Evolutionary conservation across 35 echinoderm and acorn worm genomes (phyloP).

Genomic region (Hemicentrotus pulcherrimus): DNA sequence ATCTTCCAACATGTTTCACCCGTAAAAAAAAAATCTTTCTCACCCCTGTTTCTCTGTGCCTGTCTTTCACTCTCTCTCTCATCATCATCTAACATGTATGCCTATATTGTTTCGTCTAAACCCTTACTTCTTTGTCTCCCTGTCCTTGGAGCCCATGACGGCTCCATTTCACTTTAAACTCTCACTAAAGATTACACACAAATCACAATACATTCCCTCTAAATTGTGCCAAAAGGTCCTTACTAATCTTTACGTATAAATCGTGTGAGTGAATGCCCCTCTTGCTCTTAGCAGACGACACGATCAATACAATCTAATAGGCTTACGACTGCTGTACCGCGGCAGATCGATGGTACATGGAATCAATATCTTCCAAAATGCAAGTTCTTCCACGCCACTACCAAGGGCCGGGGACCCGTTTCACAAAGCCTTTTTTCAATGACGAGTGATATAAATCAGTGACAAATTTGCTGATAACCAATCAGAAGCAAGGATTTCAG

Average conservation of each 20-base stretch:
- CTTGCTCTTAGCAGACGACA: neutral
- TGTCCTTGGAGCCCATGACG: neutral
- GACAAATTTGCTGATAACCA: too few species aligned
- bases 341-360: neutral
- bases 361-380: neutral
- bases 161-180: neutral
- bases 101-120: neutral
- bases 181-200: neutral
- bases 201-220: neutral
- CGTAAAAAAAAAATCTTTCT: neutral
- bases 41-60: too few species aligned
- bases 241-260: too few species aligned
- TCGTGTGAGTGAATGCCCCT: too few species aligned
- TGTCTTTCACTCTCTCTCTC: too few species aligned
- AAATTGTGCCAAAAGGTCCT: too few species aligned
- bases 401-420: neutral
- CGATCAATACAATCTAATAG: neutral
- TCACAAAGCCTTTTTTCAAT: too few species aligned
- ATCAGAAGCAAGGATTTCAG: too few species aligned
- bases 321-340: neutral
- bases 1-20: neutral
- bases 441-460: too few species aligned
- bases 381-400: neutral
- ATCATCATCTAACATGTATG: too few species aligned
- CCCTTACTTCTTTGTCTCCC: neutral